Percentiles rank a stretch among this genome's conserved stretches.
phyloP scores from a whole-genome alignment of 2,113 vertebrate species.

The rabbit (Oryctolagus cuniculus) region DNA sequence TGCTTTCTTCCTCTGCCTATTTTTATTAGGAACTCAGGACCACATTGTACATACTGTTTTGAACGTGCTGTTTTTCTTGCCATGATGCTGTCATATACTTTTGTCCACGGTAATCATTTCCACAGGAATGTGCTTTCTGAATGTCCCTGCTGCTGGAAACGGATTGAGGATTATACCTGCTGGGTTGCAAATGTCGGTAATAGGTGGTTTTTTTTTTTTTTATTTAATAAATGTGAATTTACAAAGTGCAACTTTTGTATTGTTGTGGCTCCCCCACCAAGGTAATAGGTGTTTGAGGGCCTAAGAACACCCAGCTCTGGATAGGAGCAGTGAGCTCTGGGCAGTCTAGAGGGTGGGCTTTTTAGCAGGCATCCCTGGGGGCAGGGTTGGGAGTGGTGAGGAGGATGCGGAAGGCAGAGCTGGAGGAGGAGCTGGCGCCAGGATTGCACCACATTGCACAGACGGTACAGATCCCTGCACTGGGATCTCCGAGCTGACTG shows the following conservation, averaged over 20 bases:
- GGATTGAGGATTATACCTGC: not conserved
- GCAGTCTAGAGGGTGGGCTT: no score
- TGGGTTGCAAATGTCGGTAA: not conserved
- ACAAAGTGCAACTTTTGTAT: no score
- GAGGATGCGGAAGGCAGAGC: not conserved
- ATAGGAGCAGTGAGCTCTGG: not conserved
- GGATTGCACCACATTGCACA: no score
- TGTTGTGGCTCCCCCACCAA: no score
- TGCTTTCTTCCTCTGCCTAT: not conserved
- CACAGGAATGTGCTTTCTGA: not conserved
- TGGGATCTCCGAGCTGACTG: not conserved
- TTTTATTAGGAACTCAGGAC: constrained; percentile 40
- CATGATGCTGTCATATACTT: not conserved
- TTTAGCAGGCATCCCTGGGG: not conserved
- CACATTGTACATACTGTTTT: not conserved
- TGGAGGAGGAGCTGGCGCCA: not conserved
- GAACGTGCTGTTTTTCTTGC: not conserved
- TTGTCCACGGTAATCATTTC: not conserved
- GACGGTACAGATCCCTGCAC: no score
- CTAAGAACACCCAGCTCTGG: not conserved
- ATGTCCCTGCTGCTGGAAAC: constrained; percentile 25
- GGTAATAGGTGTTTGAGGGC: not conserved
- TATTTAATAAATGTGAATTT: no score
- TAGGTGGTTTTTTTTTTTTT: no score
- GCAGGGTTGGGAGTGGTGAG: not conserved